These are phyloP conservation scores for Leucophora obtusa DNA, from an alignment of 2,888 invertebrate genomes.

Conservation along the genomic window DNA sequence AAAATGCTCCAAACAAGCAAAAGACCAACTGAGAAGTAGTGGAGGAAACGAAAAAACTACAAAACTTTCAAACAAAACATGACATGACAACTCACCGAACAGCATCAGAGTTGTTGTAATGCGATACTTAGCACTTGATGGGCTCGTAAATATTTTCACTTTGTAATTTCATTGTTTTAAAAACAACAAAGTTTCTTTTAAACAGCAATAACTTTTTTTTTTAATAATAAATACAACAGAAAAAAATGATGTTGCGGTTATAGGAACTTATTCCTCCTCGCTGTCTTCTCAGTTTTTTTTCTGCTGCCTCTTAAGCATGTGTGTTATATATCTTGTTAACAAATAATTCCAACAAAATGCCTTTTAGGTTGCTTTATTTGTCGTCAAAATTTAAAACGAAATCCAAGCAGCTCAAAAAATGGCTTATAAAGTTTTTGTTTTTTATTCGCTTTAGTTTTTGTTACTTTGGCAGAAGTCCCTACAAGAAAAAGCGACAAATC, in stretches of 20 bases:
- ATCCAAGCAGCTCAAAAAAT: constrained; percentile 29
- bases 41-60: constrained; percentile 30
- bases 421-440: constrained; percentile 25
- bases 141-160: constrained; percentile 76
- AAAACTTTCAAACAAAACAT: constrained; percentile 69
- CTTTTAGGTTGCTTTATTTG: constrained; percentile 62
- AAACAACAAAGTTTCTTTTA: constrained; percentile 67
- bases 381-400: constrained; percentile 60
- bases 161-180: constrained; percentile 62
- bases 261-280: not conserved
- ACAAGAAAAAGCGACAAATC: constrained; percentile 75
- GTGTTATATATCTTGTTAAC: constrained; percentile 73
- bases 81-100: constrained; percentile 78
- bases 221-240: constrained; percentile 14
- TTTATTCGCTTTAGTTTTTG: constrained; percentile 5
- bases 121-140: constrained; percentile 78
- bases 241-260: constrained; percentile 15
- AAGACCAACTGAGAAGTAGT: constrained; percentile 10
- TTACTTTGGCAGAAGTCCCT: constrained; percentile 24
- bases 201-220: constrained; percentile 16
- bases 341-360: constrained; percentile 77
- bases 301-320: constrained; percentile 43
- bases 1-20: constrained; percentile 33
- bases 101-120: constrained; percentile 77
- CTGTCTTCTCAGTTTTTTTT: not conserved